A percentile compares a stretch with the other conserved stretches of the same genome.
Evolutionary conservation across 2,797 vertebrate genomes (phyloP).

Genomic region (Mus spretus): DNA sequence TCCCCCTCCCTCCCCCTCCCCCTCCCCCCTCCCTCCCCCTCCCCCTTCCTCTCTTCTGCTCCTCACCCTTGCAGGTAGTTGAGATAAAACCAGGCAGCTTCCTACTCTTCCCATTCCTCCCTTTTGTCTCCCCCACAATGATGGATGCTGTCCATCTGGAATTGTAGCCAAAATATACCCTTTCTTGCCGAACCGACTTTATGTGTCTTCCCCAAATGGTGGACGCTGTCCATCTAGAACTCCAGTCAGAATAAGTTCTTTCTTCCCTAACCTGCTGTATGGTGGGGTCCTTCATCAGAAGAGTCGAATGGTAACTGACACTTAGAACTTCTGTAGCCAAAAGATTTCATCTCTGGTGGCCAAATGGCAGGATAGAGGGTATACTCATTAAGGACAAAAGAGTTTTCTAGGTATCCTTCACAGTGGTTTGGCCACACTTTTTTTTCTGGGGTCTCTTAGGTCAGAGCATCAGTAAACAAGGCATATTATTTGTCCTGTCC

Average conservation of each 20-base stretch:
- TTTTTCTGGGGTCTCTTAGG: neutral
- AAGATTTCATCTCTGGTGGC: neutral
- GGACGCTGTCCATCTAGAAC: neutral
- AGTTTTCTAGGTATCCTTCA: neutral
- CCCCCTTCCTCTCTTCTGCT: neutral
- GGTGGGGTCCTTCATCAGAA: neutral
- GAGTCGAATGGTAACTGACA: too few species aligned
- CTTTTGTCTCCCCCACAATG: neutral
- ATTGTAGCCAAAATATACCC: too few species aligned
- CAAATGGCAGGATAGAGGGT: neutral
- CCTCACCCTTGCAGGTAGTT: neutral
- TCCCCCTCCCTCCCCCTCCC: neutral
- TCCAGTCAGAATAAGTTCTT: neutral
- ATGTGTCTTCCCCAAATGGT: neutral
- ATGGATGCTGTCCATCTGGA: too few species aligned
- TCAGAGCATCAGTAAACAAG: neutral
- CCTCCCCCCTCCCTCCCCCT: neutral
- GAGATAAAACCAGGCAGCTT: neutral
- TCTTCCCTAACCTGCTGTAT: neutral
- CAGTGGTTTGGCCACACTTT: neutral
- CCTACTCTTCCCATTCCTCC: neutral
- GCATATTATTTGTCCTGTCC: neutral
- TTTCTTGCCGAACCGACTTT: too few species aligned
- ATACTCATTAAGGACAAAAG: neutral
- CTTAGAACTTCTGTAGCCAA: neutral